Evolutionary conservation across 2,888 invertebrate species (phyloP), one percentile per base, ranked within the genome.

Genomic region (Calliphora vomitoria): DNA sequence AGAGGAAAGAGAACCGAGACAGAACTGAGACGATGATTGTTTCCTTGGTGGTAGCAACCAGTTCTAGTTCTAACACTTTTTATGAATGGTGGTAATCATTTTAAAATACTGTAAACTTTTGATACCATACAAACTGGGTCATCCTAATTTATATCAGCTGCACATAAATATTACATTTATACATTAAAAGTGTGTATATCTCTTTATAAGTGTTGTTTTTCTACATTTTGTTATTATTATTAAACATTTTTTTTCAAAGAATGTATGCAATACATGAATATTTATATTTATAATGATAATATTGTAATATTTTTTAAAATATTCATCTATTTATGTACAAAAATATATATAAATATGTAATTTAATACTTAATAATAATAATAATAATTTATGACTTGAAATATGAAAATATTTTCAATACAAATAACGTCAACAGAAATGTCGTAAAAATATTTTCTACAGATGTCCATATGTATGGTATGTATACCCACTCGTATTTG

Each of bases 351-450:
- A 69, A 69, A 72, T 55, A 76, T 68, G 68, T 76, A 69, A 86
- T 76, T 76, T 72, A 83, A 71, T 79, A 83, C 79, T 74, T 68
- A 86, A 86, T 80, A 53, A 80, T 71, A 62, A 75, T 86, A 80
- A 80, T 62, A 62, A 75, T 86, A 80, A 86, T 86, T 86, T 86
- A 86, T 83, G 76, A 80, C 69, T 78, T 86, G 55, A 41, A 62
- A 69, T 76, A 38, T 79, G n/a, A 69, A 82, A 82, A 79, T 82
- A 74, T 50, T 80, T 86, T 50, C 47, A 69, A 79, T 68, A 74
- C 58, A 82, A 82, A 80, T 69, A 69, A 79, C 68, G 25, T 75
- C 69, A 74, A 53, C 74, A 82, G 68, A 72, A 38, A 69, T 83
- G 76, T 62, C 53, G 41, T 83, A 69, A 68, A 25, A 82, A 58